A percentile compares a stretch with the other conserved stretches of the same genome.
Evolutionary conservation across 2,888 invertebrate genomes (phyloP).

Genomic region (Noctuana brunneofusca): DNA sequence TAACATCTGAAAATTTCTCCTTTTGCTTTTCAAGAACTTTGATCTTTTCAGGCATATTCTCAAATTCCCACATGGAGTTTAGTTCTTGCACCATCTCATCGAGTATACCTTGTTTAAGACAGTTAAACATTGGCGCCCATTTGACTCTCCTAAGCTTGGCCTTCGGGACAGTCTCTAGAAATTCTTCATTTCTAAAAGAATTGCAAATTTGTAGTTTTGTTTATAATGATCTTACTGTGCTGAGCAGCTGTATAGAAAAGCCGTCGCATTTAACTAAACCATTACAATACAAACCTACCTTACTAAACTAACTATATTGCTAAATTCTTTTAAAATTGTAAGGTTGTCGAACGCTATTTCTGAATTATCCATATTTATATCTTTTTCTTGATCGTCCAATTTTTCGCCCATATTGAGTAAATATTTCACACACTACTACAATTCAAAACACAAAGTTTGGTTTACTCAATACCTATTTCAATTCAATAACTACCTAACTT

Average conservation of each 20-base stretch:
- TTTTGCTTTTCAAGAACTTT: constrained; percentile 68
- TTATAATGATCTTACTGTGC: no score
- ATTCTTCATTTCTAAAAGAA: constrained; percentile 69
- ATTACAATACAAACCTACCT: constrained; percentile 47
- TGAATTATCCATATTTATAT: constrained; percentile 56
- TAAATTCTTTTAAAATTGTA: constrained; percentile 69
- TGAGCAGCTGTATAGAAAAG: no score
- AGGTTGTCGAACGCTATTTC: constrained; percentile 68
- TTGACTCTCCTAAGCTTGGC: constrained; percentile 67
- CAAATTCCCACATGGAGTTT: constrained; percentile 72
- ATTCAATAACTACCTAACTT: no score
- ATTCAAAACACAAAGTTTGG: no score
- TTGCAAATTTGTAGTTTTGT: not conserved
- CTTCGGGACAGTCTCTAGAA: constrained; percentile 70
- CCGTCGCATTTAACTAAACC: not conserved
- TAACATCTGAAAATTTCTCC: constrained; percentile 62
- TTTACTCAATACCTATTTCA: no score
- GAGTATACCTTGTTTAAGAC: constrained; percentile 67
- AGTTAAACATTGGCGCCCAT: constrained; percentile 75
- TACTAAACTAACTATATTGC: constrained; percentile 69
- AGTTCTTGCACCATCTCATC: constrained; percentile 72
- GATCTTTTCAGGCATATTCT: constrained; percentile 68
- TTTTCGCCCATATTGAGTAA: constrained; percentile 55
- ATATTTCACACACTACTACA: not conserved
- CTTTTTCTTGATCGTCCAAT: constrained; percentile 49